Evolutionary conservation across 2,113 vertebrate genomes (phyloP).

Genomic region (Lamprologus lemairii): DNA sequence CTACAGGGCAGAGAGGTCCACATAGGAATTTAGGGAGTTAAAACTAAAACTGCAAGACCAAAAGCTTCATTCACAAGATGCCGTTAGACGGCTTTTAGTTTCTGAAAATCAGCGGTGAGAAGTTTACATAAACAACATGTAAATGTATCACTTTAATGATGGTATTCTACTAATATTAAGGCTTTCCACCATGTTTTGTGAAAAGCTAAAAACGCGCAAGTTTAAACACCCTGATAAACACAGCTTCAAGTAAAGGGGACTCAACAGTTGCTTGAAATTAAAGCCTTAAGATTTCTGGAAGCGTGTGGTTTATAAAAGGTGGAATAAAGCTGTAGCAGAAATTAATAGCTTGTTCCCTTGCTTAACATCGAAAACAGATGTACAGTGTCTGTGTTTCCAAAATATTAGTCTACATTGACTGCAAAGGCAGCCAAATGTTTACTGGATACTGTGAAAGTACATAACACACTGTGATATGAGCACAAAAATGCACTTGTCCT

Average conservation of each 20-base stretch:
- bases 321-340: not conserved
- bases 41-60: not conserved
- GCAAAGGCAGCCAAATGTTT: not conserved
- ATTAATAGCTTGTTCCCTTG: not conserved
- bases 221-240: not conserved
- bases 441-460: not conserved
- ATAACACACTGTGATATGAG: not conserved
- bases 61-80: not conserved
- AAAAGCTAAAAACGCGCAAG: not conserved
- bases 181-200: not conserved
- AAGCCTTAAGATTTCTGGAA: not conserved
- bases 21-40: not conserved
- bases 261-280: not conserved
- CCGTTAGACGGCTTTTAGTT: not conserved
- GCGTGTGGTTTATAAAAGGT: not conserved
- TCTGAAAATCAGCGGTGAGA: not conserved
- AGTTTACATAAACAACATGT: not conserved
- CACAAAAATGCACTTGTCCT: not conserved
- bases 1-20: conserved; percentile 57
- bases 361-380: not conserved
- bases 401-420: not conserved
- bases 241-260: not conserved
- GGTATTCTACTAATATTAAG: not conserved
- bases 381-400: not conserved
- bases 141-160: not conserved